Percentiles rank a stretch among this genome's conserved stretches.
Conservation (phyloP, 2,797 vertebrate species). For the Hypotaenidia okinawae region DNA sequence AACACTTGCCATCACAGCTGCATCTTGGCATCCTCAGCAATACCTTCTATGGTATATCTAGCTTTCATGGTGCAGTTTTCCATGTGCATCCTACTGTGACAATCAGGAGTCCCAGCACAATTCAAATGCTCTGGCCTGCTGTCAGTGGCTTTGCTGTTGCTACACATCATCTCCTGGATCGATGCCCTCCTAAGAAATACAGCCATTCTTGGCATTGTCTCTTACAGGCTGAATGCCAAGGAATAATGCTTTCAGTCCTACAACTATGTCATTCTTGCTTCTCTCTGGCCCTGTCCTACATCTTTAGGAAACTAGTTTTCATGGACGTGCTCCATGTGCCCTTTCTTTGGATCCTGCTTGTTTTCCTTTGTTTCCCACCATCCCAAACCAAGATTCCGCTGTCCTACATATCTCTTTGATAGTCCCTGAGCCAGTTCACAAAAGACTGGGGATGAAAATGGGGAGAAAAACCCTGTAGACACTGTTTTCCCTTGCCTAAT, state of each 20-base stretch:
- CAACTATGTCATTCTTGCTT: not conserved
- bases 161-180: not conserved
- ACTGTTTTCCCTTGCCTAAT: not conserved
- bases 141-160: not conserved
- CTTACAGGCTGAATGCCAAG: not conserved
- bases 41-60: not conserved
- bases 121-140: not conserved
- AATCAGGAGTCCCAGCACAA: not conserved
- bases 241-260: not conserved
- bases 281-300: not conserved
- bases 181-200: not conserved
- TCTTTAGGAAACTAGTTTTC: not conserved
- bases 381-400: not conserved
- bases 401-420: not conserved
- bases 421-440: not conserved
- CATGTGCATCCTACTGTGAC: not conserved
- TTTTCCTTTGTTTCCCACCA: not conserved
- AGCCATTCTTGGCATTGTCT: not conserved
- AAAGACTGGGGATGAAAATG: not conserved
- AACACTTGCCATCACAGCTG: not conserved
- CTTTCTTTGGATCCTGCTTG: not conserved
- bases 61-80: not conserved
- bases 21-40: not conserved
- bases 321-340: fast-evolving
- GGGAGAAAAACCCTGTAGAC: not conserved